phyloP scores from a whole-genome alignment of 2,797 vertebrate genomes.

The Silurus aristotelis region DNA sequence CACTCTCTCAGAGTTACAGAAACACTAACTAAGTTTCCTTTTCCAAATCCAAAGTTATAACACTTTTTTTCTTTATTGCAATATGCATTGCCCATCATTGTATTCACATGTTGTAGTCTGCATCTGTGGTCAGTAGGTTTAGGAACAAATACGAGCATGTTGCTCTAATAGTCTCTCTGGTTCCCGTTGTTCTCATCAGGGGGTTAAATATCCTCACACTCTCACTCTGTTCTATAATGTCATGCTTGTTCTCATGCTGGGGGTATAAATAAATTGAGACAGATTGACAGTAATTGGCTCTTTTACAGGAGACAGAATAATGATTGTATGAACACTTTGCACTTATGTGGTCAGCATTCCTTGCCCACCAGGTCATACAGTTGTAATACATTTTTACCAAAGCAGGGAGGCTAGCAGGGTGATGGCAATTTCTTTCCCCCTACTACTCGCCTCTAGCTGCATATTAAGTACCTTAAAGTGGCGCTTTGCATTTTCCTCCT shows the following conservation, averaged over 20 bases:
- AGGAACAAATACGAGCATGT: slow-evolving; percentile 33
- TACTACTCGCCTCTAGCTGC: slow-evolving; percentile 51
- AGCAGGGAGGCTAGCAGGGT: slow-evolving; percentile 46
- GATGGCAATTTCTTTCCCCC: slow-evolving; percentile 46
- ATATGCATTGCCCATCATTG: slow-evolving; percentile 11
- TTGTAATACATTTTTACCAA: slow-evolving; percentile 66
- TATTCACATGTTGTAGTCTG: slow-evolving; percentile 21
- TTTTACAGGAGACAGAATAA: slow-evolving; percentile 63
- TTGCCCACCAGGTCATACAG: slow-evolving; percentile 65
- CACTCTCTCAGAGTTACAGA: slow-evolving; percentile 8
- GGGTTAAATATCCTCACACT: slow-evolving; percentile 43
- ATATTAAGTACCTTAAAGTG: slow-evolving; percentile 56
- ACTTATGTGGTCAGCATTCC: slow-evolving; percentile 61
- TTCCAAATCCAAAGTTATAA: not conserved
- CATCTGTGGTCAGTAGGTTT: slow-evolving; percentile 26
- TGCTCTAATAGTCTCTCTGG: slow-evolving; percentile 34
- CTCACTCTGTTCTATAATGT: slow-evolving; percentile 30
- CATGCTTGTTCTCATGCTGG: slow-evolving; percentile 48
- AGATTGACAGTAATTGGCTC: slow-evolving; percentile 61
- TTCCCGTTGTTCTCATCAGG: slow-evolving; percentile 33
- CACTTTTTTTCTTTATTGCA: not conserved
- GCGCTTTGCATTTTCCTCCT: slow-evolving; percentile 46
- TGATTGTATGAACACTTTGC: slow-evolving; percentile 46
- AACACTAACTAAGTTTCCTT: not conserved
- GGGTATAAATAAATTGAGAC: slow-evolving; percentile 49